Evolutionary conservation across 2,113 vertebrate species (phyloP), one percentile per base, ranked within the genome.

Genomic region (Nannospalax galili): DNA sequence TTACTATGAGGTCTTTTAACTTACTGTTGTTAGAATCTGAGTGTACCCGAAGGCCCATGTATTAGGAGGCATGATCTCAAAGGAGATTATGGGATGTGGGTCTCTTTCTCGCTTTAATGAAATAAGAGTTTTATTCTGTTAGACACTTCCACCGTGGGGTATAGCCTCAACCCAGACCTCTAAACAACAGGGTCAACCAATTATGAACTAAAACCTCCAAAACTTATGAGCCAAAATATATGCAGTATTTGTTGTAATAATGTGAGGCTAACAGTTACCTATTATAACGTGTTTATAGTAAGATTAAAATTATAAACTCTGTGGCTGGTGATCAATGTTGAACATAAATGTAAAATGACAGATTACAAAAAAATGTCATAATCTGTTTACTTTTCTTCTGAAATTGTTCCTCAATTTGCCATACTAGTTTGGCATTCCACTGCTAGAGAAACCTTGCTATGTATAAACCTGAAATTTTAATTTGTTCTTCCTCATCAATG

Each of bases 281-380:
- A 30, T 30, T 94, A 92, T 37, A 84, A 82, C 77, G 14, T 64
- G 45, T 81, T 77, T 77, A 58, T 80, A 93, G 79, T 80, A 60
- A 67, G 67, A 65, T 32, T 37, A 64, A 95, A 70, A 14, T 14
- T 30, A 87, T 2, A 84, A 1, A 65, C 3, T 35, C 26, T 79
- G 45, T 32, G 20, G 32, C 26, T 78, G 24, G 37, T 69, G 15
- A 81, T 60, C 14, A 82, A 40, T 92, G 91, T 40, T 88, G 42
- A 70, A 84, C 72, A 58, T 14, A 8, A 45, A 78, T 56, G 84
- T 73, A 67, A 67, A n/a, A 56, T 88, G 35, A 73, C n/a, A 84
- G 42, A 32, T 52, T 80, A 84, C 26, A 42, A 58, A 89, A 84
- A 72, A 62, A 45, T 10, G 42, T 74, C 56, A 74, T 48, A 74